Percentiles rank a stretch among this genome's conserved stretches.
phyloP scores from a whole-genome alignment of 2,113 vertebrate species.

The Alaudala cheleensis region DNA sequence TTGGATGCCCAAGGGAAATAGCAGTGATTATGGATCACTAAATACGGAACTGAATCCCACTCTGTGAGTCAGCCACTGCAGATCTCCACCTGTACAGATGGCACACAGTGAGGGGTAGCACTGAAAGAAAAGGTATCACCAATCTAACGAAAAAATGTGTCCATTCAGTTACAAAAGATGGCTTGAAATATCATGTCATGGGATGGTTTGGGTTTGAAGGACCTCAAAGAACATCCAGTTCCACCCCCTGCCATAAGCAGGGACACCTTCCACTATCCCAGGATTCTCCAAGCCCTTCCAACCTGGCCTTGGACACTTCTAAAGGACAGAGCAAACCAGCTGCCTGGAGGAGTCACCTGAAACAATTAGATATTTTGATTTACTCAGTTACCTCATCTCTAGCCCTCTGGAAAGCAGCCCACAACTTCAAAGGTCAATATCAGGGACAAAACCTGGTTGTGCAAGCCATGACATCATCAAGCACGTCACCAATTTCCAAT shows the following conservation, averaged over 20 bases:
- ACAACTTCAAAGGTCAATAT: background rate
- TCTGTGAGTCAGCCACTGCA: background rate
- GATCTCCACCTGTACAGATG: background rate
- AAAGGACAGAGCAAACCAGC: background rate
- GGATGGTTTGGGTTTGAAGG: background rate
- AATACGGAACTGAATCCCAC: background rate
- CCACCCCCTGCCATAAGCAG: fast-evolving
- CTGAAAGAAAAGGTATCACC: background rate
- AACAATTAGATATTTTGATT: background rate
- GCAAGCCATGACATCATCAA: background rate
- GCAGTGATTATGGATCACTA: background rate
- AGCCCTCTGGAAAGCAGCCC: background rate
- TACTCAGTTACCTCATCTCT: background rate
- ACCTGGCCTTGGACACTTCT: background rate
- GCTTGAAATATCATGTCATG: background rate
- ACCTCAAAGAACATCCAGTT: background rate
- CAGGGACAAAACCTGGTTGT: background rate
- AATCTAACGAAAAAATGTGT: background rate
- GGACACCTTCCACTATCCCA: background rate
- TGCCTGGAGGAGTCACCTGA: background rate
- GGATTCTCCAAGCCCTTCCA: background rate
- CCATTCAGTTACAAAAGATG: background rate
- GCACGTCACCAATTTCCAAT: background rate
- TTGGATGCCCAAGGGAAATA: background rate
- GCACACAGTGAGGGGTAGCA: background rate